Conservation (phyloP, 2,797 vertebrate genomes). For the Chaenodraco wilsoni region DNA sequence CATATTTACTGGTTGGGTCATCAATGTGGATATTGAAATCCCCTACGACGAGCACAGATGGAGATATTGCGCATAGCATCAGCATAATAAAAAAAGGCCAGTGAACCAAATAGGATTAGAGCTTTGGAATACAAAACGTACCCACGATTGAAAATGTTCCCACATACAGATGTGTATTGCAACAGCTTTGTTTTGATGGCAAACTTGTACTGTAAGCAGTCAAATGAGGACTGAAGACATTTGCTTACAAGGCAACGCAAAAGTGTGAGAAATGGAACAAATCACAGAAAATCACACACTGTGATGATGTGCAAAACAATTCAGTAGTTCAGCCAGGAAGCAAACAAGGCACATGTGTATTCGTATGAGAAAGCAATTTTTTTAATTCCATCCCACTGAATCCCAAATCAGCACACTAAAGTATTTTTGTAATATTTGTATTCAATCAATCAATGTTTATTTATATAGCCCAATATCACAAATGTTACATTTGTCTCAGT, state of each 20-base stretch:
- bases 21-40: too few species aligned
- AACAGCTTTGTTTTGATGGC: constrained; percentile 40
- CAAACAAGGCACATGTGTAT: constrained; percentile 22
- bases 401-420: constrained; percentile 18
- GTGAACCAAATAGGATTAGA: background rate
- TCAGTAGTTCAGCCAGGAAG: constrained; percentile 28
- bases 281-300: constrained; percentile 28
- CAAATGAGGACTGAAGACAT: constrained; percentile 24
- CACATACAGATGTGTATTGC: constrained; percentile 21
- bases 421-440: too few species aligned
- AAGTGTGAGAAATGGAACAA: constrained; percentile 54
- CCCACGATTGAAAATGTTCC: constrained; percentile 8
- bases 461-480: too few species aligned
- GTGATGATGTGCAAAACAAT: constrained; percentile 32
- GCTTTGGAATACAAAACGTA: constrained; percentile 4
- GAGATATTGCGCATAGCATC: too few species aligned
- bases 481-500: too few species aligned
- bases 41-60: too few species aligned
- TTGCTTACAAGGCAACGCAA: constrained; percentile 28
- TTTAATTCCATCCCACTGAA: constrained; percentile 25
- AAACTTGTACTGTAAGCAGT: constrained; percentile 28
- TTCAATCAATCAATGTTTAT: too few species aligned
- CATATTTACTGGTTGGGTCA: too few species aligned
- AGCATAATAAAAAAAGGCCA: constrained; percentile 4
- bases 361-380: constrained; percentile 7